Conservation (phyloP, 92 coral and sea anemone species). For the Parazoanthus swiftii region DNA sequence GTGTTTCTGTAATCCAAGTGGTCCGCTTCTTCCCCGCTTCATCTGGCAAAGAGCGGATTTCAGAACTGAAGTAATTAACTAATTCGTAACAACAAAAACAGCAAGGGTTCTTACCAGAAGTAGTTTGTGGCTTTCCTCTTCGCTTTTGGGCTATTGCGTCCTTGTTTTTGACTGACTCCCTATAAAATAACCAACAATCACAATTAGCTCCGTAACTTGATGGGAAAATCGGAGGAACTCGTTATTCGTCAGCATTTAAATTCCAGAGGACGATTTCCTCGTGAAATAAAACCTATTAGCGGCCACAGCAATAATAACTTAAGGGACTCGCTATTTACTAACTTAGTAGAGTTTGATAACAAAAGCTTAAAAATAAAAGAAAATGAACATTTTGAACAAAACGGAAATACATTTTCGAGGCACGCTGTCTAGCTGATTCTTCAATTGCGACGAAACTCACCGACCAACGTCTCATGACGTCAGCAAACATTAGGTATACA, state of each 20-base stretch:
- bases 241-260: neutral
- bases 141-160: neutral
- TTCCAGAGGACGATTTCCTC: neutral
- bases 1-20: neutral
- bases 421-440: neutral
- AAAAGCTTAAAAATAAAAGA: neutral
- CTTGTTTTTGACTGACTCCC: slow-evolving; percentile 15
- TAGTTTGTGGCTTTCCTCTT: neutral
- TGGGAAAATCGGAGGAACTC: neutral
- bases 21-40: neutral
- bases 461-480: too few species aligned
- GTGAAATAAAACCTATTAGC: neutral
- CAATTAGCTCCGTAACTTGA: neutral
- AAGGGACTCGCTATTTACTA: neutral
- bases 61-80: too few species aligned
- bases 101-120: neutral
- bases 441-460: too few species aligned
- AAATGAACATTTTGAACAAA: neutral
- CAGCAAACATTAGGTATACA: too few species aligned
- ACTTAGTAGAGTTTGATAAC: neutral
- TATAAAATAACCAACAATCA: neutral
- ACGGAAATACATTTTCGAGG: neutral
- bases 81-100: too few species aligned
- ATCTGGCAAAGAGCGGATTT: neutral
- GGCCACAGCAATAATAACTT: neutral